Base-by-base conservation (phyloP, 1,140 invertebrate genomes). In the Drosophila ogumai region DNA sequence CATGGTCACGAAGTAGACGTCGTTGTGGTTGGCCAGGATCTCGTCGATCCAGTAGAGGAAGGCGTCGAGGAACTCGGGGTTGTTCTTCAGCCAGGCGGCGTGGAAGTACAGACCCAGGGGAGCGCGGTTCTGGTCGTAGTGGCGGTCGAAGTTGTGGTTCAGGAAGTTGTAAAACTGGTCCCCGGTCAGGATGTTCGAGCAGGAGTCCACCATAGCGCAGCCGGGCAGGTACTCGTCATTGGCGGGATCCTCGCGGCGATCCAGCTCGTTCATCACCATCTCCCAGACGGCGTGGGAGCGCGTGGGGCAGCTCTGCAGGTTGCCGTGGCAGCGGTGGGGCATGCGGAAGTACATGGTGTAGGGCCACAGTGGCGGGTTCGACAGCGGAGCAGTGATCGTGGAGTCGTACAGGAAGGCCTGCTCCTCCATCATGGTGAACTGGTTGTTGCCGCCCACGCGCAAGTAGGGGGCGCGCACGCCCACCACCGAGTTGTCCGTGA, bases 341-440 rank as follows among this genome's bases (percentile, higher is more conserved):
- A 99, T 99, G 61, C 97, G 95, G 95, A 98, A 99, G 94, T 99
- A 99, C 95, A 99, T 97, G 67, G 98, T 99, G 94, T 99, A 99
- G 7, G 98, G 98, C 98, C 98, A 99, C 34, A 99, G 95, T 19
- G 98, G 98, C 15, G 97, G 97, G 84, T 98, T 98, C 73, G 96
- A 97, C 15, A 99, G 94, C 7, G 98, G 97, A 13, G 98, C 97
- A 0, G 98, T 98, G 90, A 99, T 98, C 15, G 98, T 98, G 10
- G 98, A 98, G 92, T 99, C 98, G 92, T 99, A 99, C 8, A 99
- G 93, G 95, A 99, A 99, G 17, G 97, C 97, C 92, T 99, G 97
- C 92, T 98, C 97, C 93, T 98, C 98, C 97, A 99, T 98, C 98
- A 99, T 99, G 61, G 96, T 97, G 93, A 99, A 99, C 93, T 99